Evolutionary conservation across 2,797 vertebrate species (phyloP), one percentile per base, ranked within the genome.

Genomic region (Fundulus diaphanus): DNA sequence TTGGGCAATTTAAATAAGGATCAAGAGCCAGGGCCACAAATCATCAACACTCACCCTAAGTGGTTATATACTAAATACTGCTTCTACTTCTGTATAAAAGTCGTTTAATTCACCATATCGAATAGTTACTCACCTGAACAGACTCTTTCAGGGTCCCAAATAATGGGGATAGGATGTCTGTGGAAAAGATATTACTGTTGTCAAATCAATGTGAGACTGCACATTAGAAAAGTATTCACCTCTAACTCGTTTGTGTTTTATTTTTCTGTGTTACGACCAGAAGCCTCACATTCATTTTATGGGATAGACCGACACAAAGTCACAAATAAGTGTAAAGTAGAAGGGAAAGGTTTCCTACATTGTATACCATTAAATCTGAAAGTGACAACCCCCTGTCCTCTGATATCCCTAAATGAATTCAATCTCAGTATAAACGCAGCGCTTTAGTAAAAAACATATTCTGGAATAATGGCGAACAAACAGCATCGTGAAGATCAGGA

Each of bases 161-260:
- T 16, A 99, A 94, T 44, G 98, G 97, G 68, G 98, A 99, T 63
- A 99, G 97, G 86, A 99, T 97, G 92, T 99, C 98, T 99, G 84
- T 65, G 87, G 80, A 82, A 67, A 85, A 46, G 24, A 35, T 42
- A 11, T 42, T 3, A 11, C 3, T 1, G 20, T 61, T 61, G 9
- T 61, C 9, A 61, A 3, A 35, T 61, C 35, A 61, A 35, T 61
- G 16, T 35, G 8, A 8, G 18, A 35, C 31, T 7, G 57, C 22
- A 22, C 15, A 3, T 35, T 9, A 13, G 29, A 61, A 33, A 61
- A 61, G 16, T 61, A 61, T 61, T 35, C 31, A 35, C 20, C 18
- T 61, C 35, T 3, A 18, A 22, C 18, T 35, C 20, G n/a, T n/a
- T n/a, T n/a, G n/a, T n/a, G n/a, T 61, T 11, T 15, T 42, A 42